These are phyloP conservation scores for Anguilla marmorata DNA, from an alignment of 2,797 vertebrate genomes.

Conservation along the genomic window DNA sequence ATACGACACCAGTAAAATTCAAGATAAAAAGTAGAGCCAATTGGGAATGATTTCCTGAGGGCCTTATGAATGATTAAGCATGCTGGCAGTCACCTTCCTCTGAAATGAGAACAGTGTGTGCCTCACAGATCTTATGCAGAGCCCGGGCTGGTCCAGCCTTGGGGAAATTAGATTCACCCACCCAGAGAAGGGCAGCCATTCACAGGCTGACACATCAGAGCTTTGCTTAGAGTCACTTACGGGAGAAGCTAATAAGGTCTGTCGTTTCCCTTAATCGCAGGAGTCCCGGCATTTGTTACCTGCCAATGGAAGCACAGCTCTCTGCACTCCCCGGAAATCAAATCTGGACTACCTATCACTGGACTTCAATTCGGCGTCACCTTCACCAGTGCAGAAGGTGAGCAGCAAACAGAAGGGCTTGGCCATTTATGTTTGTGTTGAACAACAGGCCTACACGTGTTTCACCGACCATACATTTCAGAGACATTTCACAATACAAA, in stretches of 20 bases:
- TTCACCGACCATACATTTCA: neutral
- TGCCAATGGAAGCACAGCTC: slow-evolving; percentile 54
- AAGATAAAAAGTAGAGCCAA: slow-evolving; percentile 1
- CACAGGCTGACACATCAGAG: slow-evolving; percentile 8
- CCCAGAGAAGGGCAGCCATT: neutral
- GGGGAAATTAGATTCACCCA: slow-evolving; percentile 10
- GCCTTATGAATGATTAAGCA: slow-evolving; percentile 12
- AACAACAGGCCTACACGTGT: neutral
- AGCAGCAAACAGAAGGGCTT: neutral
- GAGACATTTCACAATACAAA: neutral
- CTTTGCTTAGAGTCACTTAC: neutral
- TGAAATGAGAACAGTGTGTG: slow-evolving; percentile 10
- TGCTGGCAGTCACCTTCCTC: neutral
- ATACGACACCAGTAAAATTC: neutral
- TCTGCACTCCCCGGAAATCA: slow-evolving; percentile 70
- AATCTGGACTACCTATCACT: slow-evolving; percentile 79
- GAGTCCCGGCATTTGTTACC: slow-evolving; percentile 65
- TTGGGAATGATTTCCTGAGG: neutral
- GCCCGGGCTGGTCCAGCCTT: slow-evolving; percentile 1
- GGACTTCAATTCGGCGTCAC: slow-evolving; percentile 79
- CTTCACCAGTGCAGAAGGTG: slow-evolving; percentile 77
- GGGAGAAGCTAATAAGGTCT: slow-evolving; percentile 20
- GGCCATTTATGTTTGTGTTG: neutral
- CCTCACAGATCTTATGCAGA: neutral
- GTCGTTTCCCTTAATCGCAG: slow-evolving; percentile 53